Percentiles rank a stretch among this genome's conserved stretches.
Conservation (phyloP, 2,888 invertebrate genomes). For the Melieria omissa region DNA sequence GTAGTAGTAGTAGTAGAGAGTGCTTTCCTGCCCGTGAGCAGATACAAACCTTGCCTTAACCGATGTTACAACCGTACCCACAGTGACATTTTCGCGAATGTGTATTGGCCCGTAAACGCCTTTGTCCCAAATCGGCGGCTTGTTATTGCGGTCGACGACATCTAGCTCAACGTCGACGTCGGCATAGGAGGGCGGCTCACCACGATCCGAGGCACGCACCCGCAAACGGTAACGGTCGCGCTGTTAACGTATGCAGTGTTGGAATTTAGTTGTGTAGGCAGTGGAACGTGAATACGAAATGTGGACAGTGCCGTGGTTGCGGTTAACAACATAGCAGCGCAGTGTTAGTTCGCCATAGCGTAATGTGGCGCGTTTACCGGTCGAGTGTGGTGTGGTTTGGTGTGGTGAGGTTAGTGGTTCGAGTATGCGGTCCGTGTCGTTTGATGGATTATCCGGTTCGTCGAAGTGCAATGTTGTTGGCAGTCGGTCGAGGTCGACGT, state of each 20-base stretch:
- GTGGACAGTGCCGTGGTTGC: constrained; percentile 28
- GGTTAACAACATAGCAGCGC: background rate
- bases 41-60: constrained; percentile 97
- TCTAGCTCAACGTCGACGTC: constrained; percentile 98
- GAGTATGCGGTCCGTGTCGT: no score
- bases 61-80: constrained; percentile 98
- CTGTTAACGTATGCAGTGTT: constrained; percentile 67
- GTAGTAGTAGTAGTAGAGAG: constrained; percentile 17
- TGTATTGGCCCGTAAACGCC: constrained; percentile 96
- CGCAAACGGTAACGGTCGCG: constrained; percentile 96
- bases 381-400: no score
- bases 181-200: constrained; percentile 90
- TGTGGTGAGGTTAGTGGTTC: no score
- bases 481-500: no score
- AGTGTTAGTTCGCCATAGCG: no score
- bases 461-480: no score
- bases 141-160: constrained; percentile 98
- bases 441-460: no score
- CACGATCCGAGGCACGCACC: constrained; percentile 96
- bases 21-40: background rate
- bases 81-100: constrained; percentile 99
- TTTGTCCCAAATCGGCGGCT: constrained; percentile 96
- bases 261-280: no score
- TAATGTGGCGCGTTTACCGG: no score
- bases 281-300: background rate